Evolutionary conservation across 92 coral and sea anemone species (phyloP), one percentile per base, ranked within the genome.

Genomic region (Epizoanthus stellaris): DNA sequence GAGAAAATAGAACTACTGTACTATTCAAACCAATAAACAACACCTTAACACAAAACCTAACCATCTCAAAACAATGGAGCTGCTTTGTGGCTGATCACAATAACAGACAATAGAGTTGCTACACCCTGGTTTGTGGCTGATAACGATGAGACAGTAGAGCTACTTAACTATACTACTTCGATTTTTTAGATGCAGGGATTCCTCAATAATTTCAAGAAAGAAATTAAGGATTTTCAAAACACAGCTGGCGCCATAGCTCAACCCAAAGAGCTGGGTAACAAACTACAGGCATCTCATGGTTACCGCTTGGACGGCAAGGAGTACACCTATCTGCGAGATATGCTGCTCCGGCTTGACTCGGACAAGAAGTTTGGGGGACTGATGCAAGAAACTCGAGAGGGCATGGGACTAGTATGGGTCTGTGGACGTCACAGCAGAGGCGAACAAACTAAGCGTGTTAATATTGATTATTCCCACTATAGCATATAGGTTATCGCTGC

Each of bases 341-440:
- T 87, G 19, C 81, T 92, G 25, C 70, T 73, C 14, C 53, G 57
- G 40, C 63, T 90, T 15, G 90, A 85, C 59, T 15, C 80, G 73
- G 75, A 70, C 64, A 92, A 92, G 54, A 73, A 70, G 12, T 92
- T 87, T 71, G 95, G 95, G 17, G 93, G 95, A 42, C 67, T 92
- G 87, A 81, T 61, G 42, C 91, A 87, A 82, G 95, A 92, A 68
- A 67, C 76, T 19, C 85, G 91, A 30, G 85, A 90, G 79, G 95
- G 84, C 52, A 65, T 87, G 68, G 95, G 93, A 1, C 85, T 70
- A 54, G 88, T 92, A 1, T 92, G 95, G 95, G 95, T 92, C 10
- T 92, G 95, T n/a, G 70, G 59, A 20, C 68, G 83, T 61, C 95
- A 92, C 87, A 87, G 91, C 2, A 87, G 73, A 39, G 56, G 68